A percentile compares a stretch with the other conserved stretches of the same genome.
Conservation (phyloP, 2,113 vertebrate genomes). For the Phaethornis superciliosus region DNA sequence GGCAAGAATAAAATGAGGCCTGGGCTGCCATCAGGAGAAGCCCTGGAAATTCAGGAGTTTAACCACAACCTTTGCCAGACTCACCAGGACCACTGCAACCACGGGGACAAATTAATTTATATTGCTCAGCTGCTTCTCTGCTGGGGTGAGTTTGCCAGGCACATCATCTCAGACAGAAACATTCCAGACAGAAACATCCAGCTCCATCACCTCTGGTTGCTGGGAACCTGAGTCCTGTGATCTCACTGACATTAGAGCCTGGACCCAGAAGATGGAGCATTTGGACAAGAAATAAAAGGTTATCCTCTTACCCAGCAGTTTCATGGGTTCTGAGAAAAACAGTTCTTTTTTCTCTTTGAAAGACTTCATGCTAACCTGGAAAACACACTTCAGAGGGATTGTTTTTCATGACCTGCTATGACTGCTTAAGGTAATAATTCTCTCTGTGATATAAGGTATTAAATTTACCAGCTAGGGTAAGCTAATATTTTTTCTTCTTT, state of each 20-base stretch:
- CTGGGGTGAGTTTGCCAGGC: neutral
- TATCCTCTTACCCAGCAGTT: rapidly evolving
- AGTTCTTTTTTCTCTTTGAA: neutral
- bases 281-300: neutral
- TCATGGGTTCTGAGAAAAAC: neutral
- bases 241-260: neutral
- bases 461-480: neutral
- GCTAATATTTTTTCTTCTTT: neutral
- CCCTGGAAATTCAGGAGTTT: neutral
- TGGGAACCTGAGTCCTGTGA: neutral
- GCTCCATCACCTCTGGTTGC: neutral
- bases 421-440: neutral
- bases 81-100: neutral
- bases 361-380: neutral
- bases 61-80: neutral
- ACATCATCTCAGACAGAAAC: neutral
- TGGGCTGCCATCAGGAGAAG: neutral
- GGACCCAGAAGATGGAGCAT: neutral
- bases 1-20: neutral
- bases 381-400: neutral
- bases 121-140: neutral
- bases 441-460: neutral
- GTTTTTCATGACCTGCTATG: neutral
- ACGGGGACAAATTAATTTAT: neutral
- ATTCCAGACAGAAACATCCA: neutral